A percentile compares a stretch with the other conserved stretches of the same genome.
Conservation (phyloP, 2,888 invertebrate genomes). For the Philaethria dido region DNA sequence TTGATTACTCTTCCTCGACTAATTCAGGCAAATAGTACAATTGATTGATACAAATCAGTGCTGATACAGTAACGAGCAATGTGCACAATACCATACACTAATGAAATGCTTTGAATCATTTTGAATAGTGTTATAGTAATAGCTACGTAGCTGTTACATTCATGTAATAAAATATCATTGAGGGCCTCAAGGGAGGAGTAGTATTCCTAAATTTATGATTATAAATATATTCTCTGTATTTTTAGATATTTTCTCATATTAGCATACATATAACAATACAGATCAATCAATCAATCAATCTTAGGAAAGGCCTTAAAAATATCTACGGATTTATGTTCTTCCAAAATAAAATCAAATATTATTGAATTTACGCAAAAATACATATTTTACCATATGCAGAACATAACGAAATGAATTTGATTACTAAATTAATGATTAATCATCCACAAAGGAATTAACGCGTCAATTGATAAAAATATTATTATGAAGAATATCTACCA, state of each 20-base stretch:
- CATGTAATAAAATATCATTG: constrained; percentile 1
- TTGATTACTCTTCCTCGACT: constrained; percentile 24
- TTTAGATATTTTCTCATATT: too few relatives aligned
- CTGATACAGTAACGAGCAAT: constrained; percentile 28
- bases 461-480: constrained; percentile 3
- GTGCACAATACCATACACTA: constrained; percentile 24
- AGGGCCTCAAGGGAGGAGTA: too few relatives aligned
- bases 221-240: too few relatives aligned
- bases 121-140: constrained; percentile 10
- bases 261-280: too few relatives aligned
- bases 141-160: not conserved
- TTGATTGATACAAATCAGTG: constrained; percentile 34
- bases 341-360: not conserved
- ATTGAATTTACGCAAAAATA: not conserved
- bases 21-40: constrained; percentile 29
- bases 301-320: too few relatives aligned
- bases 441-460: not conserved
- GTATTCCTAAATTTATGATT: not conserved
- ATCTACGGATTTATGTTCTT: too few relatives aligned
- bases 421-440: constrained; percentile 2
- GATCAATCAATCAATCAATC: too few relatives aligned
- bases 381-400: not conserved
- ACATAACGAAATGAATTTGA: not conserved
- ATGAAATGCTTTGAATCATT: constrained; percentile 32
- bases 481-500: constrained; percentile 1